Evolutionary conservation across 1,140 invertebrate species (phyloP), one percentile per base, ranked within the genome.

Genomic region (Helicoverpa armigera): DNA sequence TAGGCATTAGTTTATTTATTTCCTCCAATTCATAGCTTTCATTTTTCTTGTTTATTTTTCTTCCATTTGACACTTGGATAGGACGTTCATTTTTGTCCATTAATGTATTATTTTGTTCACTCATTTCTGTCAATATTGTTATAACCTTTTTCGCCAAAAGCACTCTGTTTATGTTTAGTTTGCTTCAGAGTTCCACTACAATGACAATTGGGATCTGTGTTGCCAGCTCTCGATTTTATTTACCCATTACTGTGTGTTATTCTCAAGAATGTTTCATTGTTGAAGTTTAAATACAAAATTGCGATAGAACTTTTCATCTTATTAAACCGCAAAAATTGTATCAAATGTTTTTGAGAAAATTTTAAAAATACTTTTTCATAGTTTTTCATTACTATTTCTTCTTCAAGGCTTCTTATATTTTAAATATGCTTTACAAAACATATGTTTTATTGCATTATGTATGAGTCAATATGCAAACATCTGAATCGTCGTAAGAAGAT

Each of bases 81-180:
- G 23, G 13, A 3, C 23, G 35, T 50, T 50, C 50, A 50, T 16
- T 16, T 69, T 18, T 50, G n/a, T 50, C 50, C 43, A 69, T 13
- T 69, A 69, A 69, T 69, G 48, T 69, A 18, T 69, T 43, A 50
- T 50, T 69, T 23, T 69, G 65, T 69, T 69, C 65, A 69, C 65
- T 69, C 65, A 69, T 69, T 50, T 69, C 18, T 69, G 65, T 69
- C 43, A 50, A 69, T 69, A 69, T 69, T 69, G 18, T 69, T 69
- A 23, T 23, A 50, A 50, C 65, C 65, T 69, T 50, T 69, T 18
- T 69, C 43, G 43, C 18, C 11, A 50, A 69, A 69, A 69, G 65
- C 65, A 67, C 63, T 48, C 63, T 69, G 65, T 69, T 69, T 69
- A 69, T 50, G 65, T 69, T 69, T 69, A 50, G 65, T 69, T 69